Evolutionary conservation across 2,797 vertebrate genomes (phyloP).

Genomic region (Enteromius thamalakanensis): DNA sequence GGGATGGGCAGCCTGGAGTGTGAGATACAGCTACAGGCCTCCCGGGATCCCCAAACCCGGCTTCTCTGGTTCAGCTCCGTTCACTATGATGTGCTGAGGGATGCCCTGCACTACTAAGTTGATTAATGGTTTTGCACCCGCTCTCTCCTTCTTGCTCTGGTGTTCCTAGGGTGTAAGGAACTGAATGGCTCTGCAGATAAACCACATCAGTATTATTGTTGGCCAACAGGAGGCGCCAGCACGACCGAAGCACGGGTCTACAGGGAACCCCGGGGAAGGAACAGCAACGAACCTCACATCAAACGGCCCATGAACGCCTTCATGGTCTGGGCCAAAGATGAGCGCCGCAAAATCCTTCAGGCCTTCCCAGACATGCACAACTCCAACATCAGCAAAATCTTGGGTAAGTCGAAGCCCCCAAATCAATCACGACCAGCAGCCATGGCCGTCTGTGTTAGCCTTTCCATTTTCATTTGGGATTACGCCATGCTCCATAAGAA

Average conservation of each 20-base stretch:
- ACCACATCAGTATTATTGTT: conserved; percentile 95
- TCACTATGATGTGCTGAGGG: conserved; percentile 55
- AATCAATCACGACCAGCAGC: conserved; percentile 39
- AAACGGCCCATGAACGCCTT: conserved; percentile 99
- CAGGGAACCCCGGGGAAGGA: conserved; percentile 93
- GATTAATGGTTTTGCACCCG: conserved; percentile 81
- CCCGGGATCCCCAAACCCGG: conserved; percentile 1
- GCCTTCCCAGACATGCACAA: conserved; percentile 99
- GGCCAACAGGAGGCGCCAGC: conserved; percentile 97
- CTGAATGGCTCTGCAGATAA: conserved; percentile 93
- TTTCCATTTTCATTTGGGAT: conserved; percentile 40
- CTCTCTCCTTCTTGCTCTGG: conserved; percentile 85
- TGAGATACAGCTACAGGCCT: conserved; percentile 32
- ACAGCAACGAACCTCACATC: conserved; percentile 98
- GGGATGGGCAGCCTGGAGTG: conserved; percentile 30
- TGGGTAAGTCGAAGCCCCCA: conserved; percentile 82
- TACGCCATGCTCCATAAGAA: conserved; percentile 36
- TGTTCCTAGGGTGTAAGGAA: conserved; percentile 85
- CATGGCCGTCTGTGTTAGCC: conserved; percentile 26
- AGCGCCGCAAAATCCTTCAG: conserved; percentile 98
- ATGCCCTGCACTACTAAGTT: conserved; percentile 58
- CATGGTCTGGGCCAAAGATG: conserved; percentile 99
- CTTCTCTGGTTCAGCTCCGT: conserved; percentile 46
- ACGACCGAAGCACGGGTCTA: conserved; percentile 96
- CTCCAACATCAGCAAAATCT: conserved; percentile 99